Evolutionary conservation across 2,797 vertebrate species (phyloP).

Genomic region (Morelia viridis): DNA sequence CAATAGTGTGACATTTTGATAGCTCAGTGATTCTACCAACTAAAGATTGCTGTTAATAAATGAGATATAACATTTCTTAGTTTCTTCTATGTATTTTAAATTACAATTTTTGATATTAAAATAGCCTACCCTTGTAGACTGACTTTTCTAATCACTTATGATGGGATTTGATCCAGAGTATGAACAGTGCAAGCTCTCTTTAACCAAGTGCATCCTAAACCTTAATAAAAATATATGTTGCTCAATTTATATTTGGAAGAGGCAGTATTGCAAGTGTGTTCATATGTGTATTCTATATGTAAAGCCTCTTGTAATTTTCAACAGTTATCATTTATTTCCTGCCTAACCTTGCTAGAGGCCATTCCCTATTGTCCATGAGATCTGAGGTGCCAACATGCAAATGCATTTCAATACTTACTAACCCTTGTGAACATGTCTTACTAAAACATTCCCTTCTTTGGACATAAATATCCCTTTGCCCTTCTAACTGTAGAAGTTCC

Average conservation of each 20-base stretch:
- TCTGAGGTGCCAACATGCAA: slow-evolving; percentile 5
- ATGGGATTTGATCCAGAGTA: background rate
- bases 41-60: no score
- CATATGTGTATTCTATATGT: background rate
- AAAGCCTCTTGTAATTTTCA: slow-evolving; percentile 30
- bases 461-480: slow-evolving; percentile 43
- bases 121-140: background rate
- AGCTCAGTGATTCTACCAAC: no score
- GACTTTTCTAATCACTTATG: background rate
- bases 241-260: background rate
- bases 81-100: background rate
- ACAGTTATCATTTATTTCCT: slow-evolving; percentile 28
- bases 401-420: background rate
- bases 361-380: slow-evolving; percentile 32
- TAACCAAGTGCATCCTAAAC: background rate
- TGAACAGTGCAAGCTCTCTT: background rate
- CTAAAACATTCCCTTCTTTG: slow-evolving; percentile 20
- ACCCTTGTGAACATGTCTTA: slow-evolving; percentile 22
- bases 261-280: slow-evolving; percentile 12
- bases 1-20: no score
- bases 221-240: slow-evolving; percentile 2
- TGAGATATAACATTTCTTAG: background rate
- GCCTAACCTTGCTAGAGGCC: slow-evolving; percentile 28
- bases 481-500: slow-evolving; percentile 23
- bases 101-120: background rate